Conservation (phyloP, 2,797 vertebrate species). For the Onychomys torridus region DNA sequence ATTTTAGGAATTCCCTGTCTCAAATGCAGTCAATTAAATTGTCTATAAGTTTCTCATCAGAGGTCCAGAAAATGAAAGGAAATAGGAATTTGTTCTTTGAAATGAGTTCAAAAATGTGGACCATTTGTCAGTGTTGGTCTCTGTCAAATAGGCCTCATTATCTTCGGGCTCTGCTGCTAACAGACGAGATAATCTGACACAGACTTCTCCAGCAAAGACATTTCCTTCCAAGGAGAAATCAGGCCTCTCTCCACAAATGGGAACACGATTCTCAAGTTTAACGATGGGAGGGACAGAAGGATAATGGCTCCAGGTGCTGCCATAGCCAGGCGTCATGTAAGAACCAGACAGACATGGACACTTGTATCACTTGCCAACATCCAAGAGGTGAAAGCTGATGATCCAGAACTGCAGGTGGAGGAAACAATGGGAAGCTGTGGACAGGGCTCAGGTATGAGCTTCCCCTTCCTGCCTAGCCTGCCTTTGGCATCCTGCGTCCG, state of each 20-base stretch:
- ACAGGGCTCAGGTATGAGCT: background rate
- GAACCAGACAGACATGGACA: background rate
- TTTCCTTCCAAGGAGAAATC: slow-evolving; percentile 35
- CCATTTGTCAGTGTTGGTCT: slow-evolving; percentile 65
- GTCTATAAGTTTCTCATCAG: slow-evolving; percentile 73
- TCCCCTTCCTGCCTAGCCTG: background rate
- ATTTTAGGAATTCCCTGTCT: slow-evolving; percentile 73
- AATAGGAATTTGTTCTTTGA: slow-evolving; percentile 72
- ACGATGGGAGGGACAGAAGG: background rate
- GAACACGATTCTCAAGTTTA: slow-evolving; percentile 38
- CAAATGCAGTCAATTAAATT: slow-evolving; percentile 79
- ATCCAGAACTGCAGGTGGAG: background rate
- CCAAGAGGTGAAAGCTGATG: background rate
- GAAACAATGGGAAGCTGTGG: background rate
- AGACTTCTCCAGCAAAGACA: slow-evolving; percentile 47
- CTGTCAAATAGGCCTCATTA: slow-evolving; percentile 52
- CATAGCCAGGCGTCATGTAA: background rate
- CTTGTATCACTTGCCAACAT: background rate
- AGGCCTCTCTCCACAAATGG: slow-evolving; percentile 4
- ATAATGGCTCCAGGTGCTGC: background rate
- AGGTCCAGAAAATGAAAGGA: slow-evolving; percentile 74
- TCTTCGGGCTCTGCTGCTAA: slow-evolving; percentile 53
- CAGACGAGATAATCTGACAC: slow-evolving; percentile 54
- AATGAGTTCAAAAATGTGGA: slow-evolving; percentile 77
- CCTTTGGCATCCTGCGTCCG: background rate